Evolutionary conservation across 1,140 invertebrate genomes (phyloP), one percentile per base, ranked within the genome.

Genomic region (Brachystomella parvula): DNA sequence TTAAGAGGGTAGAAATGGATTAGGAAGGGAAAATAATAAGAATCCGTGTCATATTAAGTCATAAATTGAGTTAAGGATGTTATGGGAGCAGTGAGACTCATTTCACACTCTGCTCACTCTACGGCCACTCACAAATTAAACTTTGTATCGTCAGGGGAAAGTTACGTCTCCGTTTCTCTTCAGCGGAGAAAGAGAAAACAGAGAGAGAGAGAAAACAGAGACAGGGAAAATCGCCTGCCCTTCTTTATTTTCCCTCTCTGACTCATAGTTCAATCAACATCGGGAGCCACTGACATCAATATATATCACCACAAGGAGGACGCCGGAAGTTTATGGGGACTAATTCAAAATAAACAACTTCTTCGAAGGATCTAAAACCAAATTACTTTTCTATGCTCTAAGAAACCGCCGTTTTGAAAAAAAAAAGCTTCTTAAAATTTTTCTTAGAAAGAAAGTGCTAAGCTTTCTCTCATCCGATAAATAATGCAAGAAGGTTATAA

Each of bases 211-310:
- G 24, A 53, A 53, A 53, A 53, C 49, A 26, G 49, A 24, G 12
- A 53, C 12, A 6, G 9, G 3, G 12, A 15, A 15, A 9, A 26
- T n/a, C n/a, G n/a, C n/a, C n/a, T 12, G 24, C 24, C 49, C 49
- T 53, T 53, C 12, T 53, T 53, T 53, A 53, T 53, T 53, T 53
- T 12, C 49, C 49, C 49, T 53, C 15, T 15, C 49, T 53, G 49
- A 53, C 49, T 53, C 49, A 53, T 53, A 53, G 49, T 53, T 53
- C 49, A 53, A 53, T 53, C 49, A 53, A 53, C 49, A n/a, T 17
- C 21, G 49, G 49, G 24, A 44, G 39, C 9, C n/a, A n/a, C n/a
- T n/a, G n/a, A n/a, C n/a, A n/a, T n/a, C n/a, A n/a, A n/a, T n/a
- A n/a, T n/a, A n/a, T n/a, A n/a, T n/a, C n/a, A n/a, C n/a, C n/a